These are phyloP conservation scores for Trilocha varians DNA, from an alignment of 2,888 invertebrate genomes.

Conservation along the genomic window DNA sequence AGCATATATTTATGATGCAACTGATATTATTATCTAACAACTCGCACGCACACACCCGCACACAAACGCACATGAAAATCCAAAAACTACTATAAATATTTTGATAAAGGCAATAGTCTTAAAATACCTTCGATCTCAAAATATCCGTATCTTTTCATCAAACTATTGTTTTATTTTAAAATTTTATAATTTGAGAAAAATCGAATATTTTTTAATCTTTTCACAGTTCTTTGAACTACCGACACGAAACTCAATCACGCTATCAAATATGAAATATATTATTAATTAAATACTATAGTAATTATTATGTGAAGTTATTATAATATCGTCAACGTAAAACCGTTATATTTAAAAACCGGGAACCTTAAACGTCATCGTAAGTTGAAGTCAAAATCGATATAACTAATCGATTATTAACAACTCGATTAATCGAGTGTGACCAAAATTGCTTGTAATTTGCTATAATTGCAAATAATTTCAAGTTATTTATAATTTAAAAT, in stretches of 20 bases:
- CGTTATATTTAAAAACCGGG: neutral
- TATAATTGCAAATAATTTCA: too few relatives aligned
- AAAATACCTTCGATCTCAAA: too few relatives aligned
- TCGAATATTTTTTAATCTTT: neutral
- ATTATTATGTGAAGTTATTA: constrained; percentile 23
- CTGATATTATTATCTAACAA: neutral
- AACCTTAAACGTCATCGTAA: too few relatives aligned
- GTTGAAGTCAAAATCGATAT: too few relatives aligned
- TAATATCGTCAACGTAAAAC: constrained; percentile 32
- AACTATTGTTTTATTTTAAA: neutral
- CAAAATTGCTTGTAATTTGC: too few relatives aligned
- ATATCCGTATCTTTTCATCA: neutral
- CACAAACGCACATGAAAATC: too few relatives aligned
- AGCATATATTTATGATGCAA: constrained; percentile 8
- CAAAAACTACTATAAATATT: too few relatives aligned
- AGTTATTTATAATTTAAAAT: too few relatives aligned
- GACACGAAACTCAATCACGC: constrained; percentile 7
- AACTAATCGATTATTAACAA: too few relatives aligned
- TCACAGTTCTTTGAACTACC: constrained; percentile 16
- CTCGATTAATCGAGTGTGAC: too few relatives aligned
- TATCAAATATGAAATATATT: constrained; percentile 13
- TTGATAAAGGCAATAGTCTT: too few relatives aligned
- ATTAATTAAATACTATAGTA: constrained; percentile 13
- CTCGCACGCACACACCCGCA: neutral
- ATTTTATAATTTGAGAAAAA: too few relatives aligned